phyloP scores from a whole-genome alignment of 2,888 invertebrate species.

The Aproaerema taeniolella region DNA sequence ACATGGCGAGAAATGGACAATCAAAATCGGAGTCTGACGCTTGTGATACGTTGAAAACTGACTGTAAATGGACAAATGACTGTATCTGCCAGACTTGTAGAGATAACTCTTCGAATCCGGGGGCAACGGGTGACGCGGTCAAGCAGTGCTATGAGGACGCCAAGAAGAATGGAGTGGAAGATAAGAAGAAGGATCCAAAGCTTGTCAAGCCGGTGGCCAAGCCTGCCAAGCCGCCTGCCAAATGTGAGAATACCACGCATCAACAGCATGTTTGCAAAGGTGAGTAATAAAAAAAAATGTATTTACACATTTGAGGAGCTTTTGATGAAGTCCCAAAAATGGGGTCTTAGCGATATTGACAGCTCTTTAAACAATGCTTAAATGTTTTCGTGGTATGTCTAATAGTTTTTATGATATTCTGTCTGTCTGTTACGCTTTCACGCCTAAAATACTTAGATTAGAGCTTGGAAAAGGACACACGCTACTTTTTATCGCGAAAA shows the following conservation, averaged over 20 bases:
- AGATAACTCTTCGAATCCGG: constrained; percentile 32
- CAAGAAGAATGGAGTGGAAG: constrained; percentile 35
- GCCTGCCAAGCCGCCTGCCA: constrained; percentile 40
- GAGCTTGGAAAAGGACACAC: no score
- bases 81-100: constrained; percentile 54
- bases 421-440: no score
- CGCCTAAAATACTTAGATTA: no score
- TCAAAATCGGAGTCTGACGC: constrained; percentile 57
- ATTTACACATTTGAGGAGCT: no score
- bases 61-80: constrained; percentile 66
- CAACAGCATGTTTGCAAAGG: constrained; percentile 70
- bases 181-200: constrained; percentile 34
- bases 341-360: no score
- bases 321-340: no score
- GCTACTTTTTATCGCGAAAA: no score
- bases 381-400: no score
- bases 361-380: no score
- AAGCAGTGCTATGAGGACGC: constrained; percentile 50
- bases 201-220: constrained; percentile 34
- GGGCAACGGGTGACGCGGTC: constrained; percentile 45
- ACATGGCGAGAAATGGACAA: constrained; percentile 50
- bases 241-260: constrained; percentile 58
- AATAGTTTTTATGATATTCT: no score
- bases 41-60: constrained; percentile 55
- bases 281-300: no score